Base-by-base conservation (phyloP, 2,888 invertebrate species). In the Plusia festucae region DNA sequence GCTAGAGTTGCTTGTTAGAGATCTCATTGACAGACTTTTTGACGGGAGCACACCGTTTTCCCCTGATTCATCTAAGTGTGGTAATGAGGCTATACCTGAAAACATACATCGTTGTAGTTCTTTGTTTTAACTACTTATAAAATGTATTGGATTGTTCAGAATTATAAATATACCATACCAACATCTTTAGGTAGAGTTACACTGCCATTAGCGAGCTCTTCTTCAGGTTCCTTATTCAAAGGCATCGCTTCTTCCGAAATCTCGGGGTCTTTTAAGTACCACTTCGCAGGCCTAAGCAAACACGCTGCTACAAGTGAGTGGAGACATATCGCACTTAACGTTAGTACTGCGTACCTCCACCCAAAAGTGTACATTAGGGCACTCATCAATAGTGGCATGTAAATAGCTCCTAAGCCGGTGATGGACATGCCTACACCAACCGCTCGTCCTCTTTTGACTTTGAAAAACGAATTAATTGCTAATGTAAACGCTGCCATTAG, bases 381-480 rank as follows among this genome's bases (percentile, higher is more conserved):
- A 64, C 96, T 96, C 85, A 96, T 95, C 8, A 97, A 76, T 67
- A 96, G 92, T 0, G 97, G 97, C 95, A 96, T 96, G 56, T 96
- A 81, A 70, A 97, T 96, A n/a, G 96, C 95, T 0, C 97, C 97
- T 2, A 97, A 82, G 1, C 97, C 97, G 16, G 96, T 96, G 2
- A 97, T 87, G 1, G 97, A 96, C 95, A 96, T 96, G 34, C 96
- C 96, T 6, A 96, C 88, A 0, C 96, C 96, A 27, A 96, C 93
- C 0, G 97, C 97, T 83, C 96, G 94, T 44, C 95, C 95, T 79
- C 97, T 93, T 82, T 95, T 96, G 71, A 95, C 95, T 74, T 93
- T 94, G 82, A 97, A 97, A 85, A 96, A 97, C 5, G 96, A 95
- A 87, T 97, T 97, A 55, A 97, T 88, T 24, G 97, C 97, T 80